These are phyloP conservation scores for Cherax destructor DNA, from an alignment of 1,140 invertebrate species.

Conservation along the genomic window DNA sequence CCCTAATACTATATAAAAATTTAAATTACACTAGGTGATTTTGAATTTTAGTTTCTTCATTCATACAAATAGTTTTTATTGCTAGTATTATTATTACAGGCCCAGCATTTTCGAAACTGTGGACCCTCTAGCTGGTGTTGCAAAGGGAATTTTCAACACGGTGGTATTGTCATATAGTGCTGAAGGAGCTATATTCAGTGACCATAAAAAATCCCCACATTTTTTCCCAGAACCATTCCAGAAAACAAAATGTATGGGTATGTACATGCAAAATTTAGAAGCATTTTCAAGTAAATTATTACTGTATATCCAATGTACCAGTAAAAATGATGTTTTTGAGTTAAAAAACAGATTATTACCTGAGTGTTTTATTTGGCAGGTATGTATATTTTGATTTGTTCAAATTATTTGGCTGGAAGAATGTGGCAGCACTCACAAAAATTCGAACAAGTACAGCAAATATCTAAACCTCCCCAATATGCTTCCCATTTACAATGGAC, in stretches of 20 bases:
- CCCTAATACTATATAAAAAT: too few relatives aligned
- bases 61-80: not conserved
- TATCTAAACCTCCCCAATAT: constrained; percentile 85
- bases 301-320: not conserved
- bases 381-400: constrained; percentile 83
- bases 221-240: constrained; percentile 90
- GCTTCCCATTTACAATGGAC: constrained; percentile 81
- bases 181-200: constrained; percentile 78
- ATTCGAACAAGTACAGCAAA: constrained; percentile 87
- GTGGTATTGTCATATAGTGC: constrained; percentile 89
- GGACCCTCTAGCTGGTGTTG: constrained; percentile 87
- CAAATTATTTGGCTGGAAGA: constrained; percentile 81
- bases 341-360: not conserved
- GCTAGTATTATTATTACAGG: constrained; percentile 75
- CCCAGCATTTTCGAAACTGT: constrained; percentile 89
- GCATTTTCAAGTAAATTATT: too few relatives aligned
- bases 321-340: not conserved
- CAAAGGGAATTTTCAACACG: constrained; percentile 85
- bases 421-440: constrained; percentile 85
- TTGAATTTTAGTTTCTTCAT: too few relatives aligned
- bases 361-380: constrained; percentile 73
- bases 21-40: too few relatives aligned
- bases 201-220: constrained; percentile 85
- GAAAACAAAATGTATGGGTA: constrained; percentile 85
- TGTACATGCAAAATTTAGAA: constrained; percentile 55